phyloP scores from a whole-genome alignment of 2,797 vertebrate genomes.

The Diceros bicornis region DNA sequence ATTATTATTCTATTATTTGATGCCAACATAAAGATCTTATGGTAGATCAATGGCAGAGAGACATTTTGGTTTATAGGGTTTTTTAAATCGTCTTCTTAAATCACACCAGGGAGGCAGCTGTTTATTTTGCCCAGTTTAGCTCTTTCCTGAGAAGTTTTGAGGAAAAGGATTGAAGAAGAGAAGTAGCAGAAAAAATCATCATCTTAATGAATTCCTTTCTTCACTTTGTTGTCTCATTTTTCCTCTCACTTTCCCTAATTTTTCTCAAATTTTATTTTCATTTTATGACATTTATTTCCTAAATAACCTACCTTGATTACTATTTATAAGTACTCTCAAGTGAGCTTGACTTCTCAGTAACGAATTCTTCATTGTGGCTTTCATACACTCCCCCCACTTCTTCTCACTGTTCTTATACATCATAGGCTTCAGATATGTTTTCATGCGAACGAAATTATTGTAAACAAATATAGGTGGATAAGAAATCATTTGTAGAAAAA shows the following conservation, averaged over 20 bases:
- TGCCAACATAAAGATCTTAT: background rate
- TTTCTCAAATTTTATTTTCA: background rate
- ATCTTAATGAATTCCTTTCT: background rate
- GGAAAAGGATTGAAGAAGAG: background rate
- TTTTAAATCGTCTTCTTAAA: background rate
- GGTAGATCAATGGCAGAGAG: background rate
- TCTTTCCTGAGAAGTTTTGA: slow-evolving; percentile 40
- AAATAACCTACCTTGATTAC: background rate
- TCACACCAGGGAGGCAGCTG: background rate
- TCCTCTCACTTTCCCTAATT: background rate
- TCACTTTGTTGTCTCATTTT: background rate
- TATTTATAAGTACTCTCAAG: background rate
- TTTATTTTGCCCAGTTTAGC: background rate
- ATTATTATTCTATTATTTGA: background rate
- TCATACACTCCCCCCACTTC: background rate
- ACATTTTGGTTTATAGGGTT: background rate
- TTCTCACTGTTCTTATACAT: background rate
- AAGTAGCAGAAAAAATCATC: background rate
- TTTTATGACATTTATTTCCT: slow-evolving; percentile 19
- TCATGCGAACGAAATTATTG: background rate
- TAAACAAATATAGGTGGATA: background rate
- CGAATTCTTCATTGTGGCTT: background rate
- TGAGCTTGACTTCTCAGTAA: background rate
- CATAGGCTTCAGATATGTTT: background rate
- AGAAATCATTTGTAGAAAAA: slow-evolving; percentile 27